Evolutionary conservation across 2,113 vertebrate species (phyloP).

Genomic region (Budorcas taxicolor): DNA sequence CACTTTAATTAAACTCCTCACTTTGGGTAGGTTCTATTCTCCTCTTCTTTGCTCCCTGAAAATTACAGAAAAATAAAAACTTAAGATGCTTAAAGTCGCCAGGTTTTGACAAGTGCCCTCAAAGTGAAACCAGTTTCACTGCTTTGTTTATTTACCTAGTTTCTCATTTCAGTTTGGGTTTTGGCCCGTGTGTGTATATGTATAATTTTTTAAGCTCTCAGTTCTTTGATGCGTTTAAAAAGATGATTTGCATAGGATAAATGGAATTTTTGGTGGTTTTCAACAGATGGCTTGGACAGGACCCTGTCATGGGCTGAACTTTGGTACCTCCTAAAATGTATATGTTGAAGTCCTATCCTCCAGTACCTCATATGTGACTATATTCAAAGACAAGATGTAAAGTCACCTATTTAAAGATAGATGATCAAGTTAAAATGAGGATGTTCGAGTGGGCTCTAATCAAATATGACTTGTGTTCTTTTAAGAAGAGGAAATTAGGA

Average conservation of each 20-base stretch:
- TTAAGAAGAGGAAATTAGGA: background rate
- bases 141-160: background rate
- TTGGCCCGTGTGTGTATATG: background rate
- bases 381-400: background rate
- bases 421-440: background rate
- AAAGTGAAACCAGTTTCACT: background rate
- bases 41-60: background rate
- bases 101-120: background rate
- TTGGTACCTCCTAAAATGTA: background rate
- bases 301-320: background rate
- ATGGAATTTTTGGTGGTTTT: conserved; percentile 14
- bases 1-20: background rate
- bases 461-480: background rate
- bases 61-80: background rate
- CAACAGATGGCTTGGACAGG: conserved; percentile 21
- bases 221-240: conserved; percentile 13
- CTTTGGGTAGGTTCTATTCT: background rate
- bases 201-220: background rate
- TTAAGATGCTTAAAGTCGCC: background rate
- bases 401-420: background rate
- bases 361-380: background rate
- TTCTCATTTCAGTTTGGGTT: background rate
- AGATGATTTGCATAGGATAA: conserved; percentile 33
- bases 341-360: background rate
- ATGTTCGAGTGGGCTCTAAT: background rate